These are phyloP conservation scores for Ichneumon xanthorius DNA, from an alignment of 2,888 invertebrate genomes.

Conservation along the genomic window DNA sequence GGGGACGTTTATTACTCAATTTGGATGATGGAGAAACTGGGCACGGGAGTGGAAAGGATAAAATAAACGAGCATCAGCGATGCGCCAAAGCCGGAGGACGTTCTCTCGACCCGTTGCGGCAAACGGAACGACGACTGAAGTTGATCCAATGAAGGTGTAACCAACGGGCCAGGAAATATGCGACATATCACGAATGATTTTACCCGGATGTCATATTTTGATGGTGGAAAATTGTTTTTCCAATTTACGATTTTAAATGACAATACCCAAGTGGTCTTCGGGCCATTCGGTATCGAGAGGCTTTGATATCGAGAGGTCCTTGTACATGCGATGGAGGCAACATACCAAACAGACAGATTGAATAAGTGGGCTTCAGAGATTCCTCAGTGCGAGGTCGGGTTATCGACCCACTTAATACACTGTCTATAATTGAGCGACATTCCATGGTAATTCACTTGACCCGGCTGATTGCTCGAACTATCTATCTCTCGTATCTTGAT, in stretches of 20 bases:
- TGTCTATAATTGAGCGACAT: constrained; percentile 11
- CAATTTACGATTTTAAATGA: background rate
- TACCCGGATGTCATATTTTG: background rate
- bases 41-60: constrained; percentile 19
- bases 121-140: constrained; percentile 6
- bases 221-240: background rate
- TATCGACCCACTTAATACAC: constrained; percentile 13
- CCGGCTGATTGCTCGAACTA: constrained; percentile 1
- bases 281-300: background rate
- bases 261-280: background rate
- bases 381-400: constrained; percentile 3
- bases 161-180: background rate
- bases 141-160: background rate
- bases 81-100: background rate
- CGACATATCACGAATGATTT: background rate
- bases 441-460: constrained; percentile 11
- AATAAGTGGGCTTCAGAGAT: background rate
- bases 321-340: background rate
- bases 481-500: constrained; percentile 3
- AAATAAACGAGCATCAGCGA: constrained; percentile 31
- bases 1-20: constrained; percentile 81
- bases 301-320: constrained; percentile 1
- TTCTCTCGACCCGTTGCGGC: background rate
- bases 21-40: constrained; percentile 80
- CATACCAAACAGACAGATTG: background rate